Conservation (phyloP, 1,140 invertebrate species). For the Venustaconcha ellipsiformis region DNA sequence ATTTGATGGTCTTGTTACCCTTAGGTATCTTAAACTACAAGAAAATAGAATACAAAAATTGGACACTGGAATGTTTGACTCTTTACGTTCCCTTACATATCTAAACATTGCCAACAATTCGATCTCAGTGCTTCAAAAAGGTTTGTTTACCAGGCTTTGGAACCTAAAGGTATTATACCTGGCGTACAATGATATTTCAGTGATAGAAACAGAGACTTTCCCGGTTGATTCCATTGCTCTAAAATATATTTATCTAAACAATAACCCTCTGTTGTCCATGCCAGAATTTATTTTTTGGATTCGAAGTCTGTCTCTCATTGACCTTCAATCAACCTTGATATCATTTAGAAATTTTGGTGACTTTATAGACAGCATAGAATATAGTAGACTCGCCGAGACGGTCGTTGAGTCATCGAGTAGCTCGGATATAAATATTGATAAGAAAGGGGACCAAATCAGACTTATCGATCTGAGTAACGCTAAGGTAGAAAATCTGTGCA, state of each 20-base stretch:
- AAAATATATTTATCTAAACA: conserved; percentile 24
- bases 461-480: conserved; percentile 31
- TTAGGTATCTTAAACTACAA: neutral
- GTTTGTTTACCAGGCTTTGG: conserved; percentile 31
- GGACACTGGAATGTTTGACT: too few species aligned
- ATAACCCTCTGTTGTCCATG: conserved; percentile 40
- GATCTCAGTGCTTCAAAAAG: conserved; percentile 18
- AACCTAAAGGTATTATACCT: conserved; percentile 32
- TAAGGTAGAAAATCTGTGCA: conserved; percentile 23
- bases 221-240: conserved; percentile 24
- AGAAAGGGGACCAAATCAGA: conserved; percentile 13
- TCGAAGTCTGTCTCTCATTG: conserved; percentile 27
- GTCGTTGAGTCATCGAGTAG: conserved; percentile 31
- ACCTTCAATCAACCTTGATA: conserved; percentile 38
- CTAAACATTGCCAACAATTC: conserved; percentile 35
- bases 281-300: conserved; percentile 44
- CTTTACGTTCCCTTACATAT: conserved; percentile 7
- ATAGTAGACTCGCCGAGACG: conserved; percentile 19
- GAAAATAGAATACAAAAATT: too few species aligned
- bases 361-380: conserved; percentile 15
- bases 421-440: conserved; percentile 12
- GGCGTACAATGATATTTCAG: conserved; percentile 33
- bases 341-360: conserved; percentile 34
- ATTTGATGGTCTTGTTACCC: conserved; percentile 17
- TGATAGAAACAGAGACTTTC: conserved; percentile 26